Base-by-base conservation (phyloP, 2,888 invertebrate genomes). In the Eupithecia vulgata region DNA sequence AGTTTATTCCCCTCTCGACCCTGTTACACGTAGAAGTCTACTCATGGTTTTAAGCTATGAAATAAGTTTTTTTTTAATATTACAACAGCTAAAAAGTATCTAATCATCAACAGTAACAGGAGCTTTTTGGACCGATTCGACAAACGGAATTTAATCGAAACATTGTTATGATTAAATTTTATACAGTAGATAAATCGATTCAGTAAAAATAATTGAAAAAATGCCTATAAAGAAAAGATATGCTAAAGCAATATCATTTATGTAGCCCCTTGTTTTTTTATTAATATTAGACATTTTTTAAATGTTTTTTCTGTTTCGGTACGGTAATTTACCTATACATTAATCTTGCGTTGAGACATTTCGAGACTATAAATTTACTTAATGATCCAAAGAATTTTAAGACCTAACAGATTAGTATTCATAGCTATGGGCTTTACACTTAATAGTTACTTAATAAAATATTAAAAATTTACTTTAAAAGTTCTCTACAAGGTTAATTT, bases 81-180 rank as follows among this genome's bases (percentile, higher is more conserved):
- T 13, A 42, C 40, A 42, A 42, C 40, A 42, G 40, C 13, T 42
- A 13, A 42, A 42, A 59, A 13, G 10, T 5, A 84, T 87, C 7
- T 7, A 42, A 42, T 17, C 15, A 45, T 45, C 42, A 17, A 15
- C 42, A 45, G 5, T n/a, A n/a, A 48, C 17, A 48, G 1, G 7
- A 48, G 5, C 8, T n/a, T 17, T 48, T n/a, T n/a, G n/a, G n/a
- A 8, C 48, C n/a, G 8, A 48, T n/a, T 48, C 8, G 42, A 85
- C 84, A 84, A 88, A 82, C 81, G 84, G 83, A 86, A 89, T 89
- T 88, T 88, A 84, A 86, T 87, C 86, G 84, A 80, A 85, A 84
- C 79, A 83, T 85, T 81, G 80, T 83, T 83, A 21, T 1, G 3
- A 52, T 10, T 21, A 21, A 10, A 10, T 52, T 52, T 42, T 52